Base-by-base conservation (phyloP, 92 coral and sea anemone species). In the Zoanthus gigantus region DNA sequence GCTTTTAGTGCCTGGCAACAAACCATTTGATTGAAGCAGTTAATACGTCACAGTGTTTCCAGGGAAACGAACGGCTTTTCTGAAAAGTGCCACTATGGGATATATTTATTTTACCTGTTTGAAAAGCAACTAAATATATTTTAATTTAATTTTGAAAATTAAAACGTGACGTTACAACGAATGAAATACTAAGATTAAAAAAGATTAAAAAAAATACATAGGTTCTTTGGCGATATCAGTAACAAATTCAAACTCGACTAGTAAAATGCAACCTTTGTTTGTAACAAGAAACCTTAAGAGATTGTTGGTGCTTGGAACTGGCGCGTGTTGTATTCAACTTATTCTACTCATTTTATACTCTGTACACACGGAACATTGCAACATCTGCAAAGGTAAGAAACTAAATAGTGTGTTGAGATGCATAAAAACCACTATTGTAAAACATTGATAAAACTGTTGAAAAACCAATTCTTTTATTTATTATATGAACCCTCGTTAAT, bases 331-430 rank as follows among this genome's bases (percentile, higher is more conserved):
- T 14, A 13, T 81, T 66, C 85, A 81, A 44, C 23, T 81, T 17
- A 15, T 53, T n/a, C 31, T 66, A 9, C 75, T 81, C 23, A 16
- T 81, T 37, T 13, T 37, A 17, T 81, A 81, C 16, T 66, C 85
- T 3, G 7, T 9, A 44, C 85, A 42, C 85, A 66, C 50, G 34
- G 85, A 81, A n/a, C 61, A 81, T n/a, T 81, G 85, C 17, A 81
- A 66, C 45, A 67, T 81, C 9, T 81, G 85, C 45, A 81, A 66
- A 81, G 85, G 85, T 81, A 45, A 13, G 85, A 17, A 3, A 63
- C n/a, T n/a, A 58, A 34, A 14, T 9, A 53, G 15, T 0, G 28
- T n/a, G 16, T 50, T 10, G 54, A 7, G 32, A 63, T 16, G 69
- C 0, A 28, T 17, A 15, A 63, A 2, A 17, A 0, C 1, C 1